Conservation (phyloP, 1,140 invertebrate species). For the Ips typographus region DNA sequence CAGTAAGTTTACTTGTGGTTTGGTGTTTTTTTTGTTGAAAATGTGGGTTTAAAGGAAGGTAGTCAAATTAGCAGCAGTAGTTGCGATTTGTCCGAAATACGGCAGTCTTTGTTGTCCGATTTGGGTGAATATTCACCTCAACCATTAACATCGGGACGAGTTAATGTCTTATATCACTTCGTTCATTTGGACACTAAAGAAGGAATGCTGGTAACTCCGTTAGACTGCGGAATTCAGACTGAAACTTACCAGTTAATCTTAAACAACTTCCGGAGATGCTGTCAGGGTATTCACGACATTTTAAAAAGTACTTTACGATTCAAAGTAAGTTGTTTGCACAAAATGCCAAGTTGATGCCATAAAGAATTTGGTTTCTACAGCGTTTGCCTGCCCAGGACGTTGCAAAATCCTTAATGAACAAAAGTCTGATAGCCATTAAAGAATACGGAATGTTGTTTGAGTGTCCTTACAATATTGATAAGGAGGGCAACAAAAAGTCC, state of each 20-base stretch:
- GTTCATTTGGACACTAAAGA: constrained; percentile 66
- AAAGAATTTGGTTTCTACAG: constrained; percentile 48
- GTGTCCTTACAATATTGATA: constrained; percentile 48
- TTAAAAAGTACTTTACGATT: constrained; percentile 68
- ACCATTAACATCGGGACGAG: constrained; percentile 63
- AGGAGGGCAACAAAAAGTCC: constrained; percentile 42
- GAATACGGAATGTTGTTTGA: constrained; percentile 70
- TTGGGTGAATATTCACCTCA: constrained; percentile 66
- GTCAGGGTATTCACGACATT: constrained; percentile 68
- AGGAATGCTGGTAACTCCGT: constrained; percentile 65
- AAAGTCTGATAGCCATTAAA: constrained; percentile 75
- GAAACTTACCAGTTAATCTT: constrained; percentile 61
- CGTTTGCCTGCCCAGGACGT: constrained; percentile 58
- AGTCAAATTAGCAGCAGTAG: constrained; percentile 63
- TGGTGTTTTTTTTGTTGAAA: neutral
- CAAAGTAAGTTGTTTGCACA: constrained; percentile 52
- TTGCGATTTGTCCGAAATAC: constrained; percentile 68
- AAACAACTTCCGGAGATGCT: constrained; percentile 65
- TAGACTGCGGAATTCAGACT: constrained; percentile 54
- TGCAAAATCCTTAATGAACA: constrained; percentile 61
- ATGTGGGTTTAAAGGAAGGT: constrained; percentile 55
- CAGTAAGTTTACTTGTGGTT: constrained; percentile 45
- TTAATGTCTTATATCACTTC: constrained; percentile 69
- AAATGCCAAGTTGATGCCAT: too few species aligned
- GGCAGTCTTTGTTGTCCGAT: constrained; percentile 70